Conservation (phyloP, 2,113 vertebrate genomes). For the Pardalotus punctatus region DNA sequence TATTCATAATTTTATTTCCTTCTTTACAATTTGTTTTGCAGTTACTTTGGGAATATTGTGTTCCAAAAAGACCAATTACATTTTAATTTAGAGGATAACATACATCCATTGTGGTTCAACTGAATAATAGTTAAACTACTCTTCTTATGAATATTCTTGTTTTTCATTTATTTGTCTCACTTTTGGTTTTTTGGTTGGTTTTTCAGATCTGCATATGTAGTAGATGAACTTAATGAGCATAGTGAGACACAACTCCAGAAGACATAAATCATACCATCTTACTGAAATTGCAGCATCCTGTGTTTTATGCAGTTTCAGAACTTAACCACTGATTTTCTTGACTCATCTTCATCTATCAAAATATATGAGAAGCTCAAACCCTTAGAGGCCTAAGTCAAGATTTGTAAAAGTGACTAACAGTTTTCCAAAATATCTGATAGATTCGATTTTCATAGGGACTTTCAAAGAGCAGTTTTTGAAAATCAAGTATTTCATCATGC, state of each 20-base stretch:
- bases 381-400: not conserved
- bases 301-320: not conserved
- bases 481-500: not conserved
- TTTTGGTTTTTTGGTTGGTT: not conserved
- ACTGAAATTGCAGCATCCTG: not conserved
- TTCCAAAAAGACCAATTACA: not conserved
- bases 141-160: not conserved
- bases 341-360: not conserved
- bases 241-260: not conserved
- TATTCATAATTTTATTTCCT: not conserved
- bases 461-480: not conserved
- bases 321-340: not conserved
- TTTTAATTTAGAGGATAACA: not conserved
- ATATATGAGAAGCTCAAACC: not conserved
- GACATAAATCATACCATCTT: not conserved
- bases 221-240: not conserved
- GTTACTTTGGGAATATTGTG: fast-evolving
- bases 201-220: not conserved
- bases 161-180: not conserved
- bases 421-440: not conserved
- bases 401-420: not conserved
- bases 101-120: not conserved
- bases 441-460: not conserved
- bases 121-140: not conserved
- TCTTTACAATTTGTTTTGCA: not conserved